Evolutionary conservation across 2,888 invertebrate species (phyloP).

Genomic region (Caenorhabditis imperialis): DNA sequence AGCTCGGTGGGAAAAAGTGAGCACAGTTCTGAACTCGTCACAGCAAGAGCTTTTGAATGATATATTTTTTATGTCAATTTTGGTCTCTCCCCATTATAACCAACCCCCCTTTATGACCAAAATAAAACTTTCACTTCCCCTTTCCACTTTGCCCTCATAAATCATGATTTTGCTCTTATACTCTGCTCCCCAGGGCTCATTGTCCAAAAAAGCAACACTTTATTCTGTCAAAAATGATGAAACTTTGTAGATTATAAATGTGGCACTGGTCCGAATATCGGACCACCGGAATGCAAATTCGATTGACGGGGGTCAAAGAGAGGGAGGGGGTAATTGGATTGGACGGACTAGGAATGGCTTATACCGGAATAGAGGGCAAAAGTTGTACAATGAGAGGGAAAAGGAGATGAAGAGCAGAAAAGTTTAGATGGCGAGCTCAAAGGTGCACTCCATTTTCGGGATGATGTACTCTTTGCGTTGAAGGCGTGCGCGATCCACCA

Average conservation of each 20-base stretch:
- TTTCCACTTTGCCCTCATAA: slow-evolving; percentile 36
- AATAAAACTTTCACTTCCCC: too few relatives aligned
- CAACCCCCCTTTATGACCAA: too few relatives aligned
- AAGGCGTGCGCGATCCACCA: slow-evolving; percentile 58
- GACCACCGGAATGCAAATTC: slow-evolving; percentile 36
- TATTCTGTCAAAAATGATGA: slow-evolving; percentile 16
- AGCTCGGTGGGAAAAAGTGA: too few relatives aligned
- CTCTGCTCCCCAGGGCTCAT: slow-evolving; percentile 12
- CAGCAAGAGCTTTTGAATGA: too few relatives aligned
- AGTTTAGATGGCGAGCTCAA: slow-evolving; percentile 58
- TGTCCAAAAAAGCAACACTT: slow-evolving; percentile 6
- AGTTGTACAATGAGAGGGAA: not conserved
- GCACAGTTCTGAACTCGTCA: too few relatives aligned
- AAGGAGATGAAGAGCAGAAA: slow-evolving; percentile 17
- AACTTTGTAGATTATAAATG: slow-evolving; percentile 11
- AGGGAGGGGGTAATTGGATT: slow-evolving; percentile 5
- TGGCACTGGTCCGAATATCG: slow-evolving; percentile 16
- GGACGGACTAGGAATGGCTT: not conserved
- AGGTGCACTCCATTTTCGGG: slow-evolving; percentile 63
- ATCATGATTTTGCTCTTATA: slow-evolving; percentile 48
- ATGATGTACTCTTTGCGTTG: slow-evolving; percentile 55
- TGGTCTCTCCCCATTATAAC: too few relatives aligned
- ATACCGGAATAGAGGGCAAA: not conserved
- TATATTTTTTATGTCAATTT: too few relatives aligned
- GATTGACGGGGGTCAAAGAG: slow-evolving; percentile 10